These are phyloP conservation scores for Cephus pygmeus DNA, from an alignment of 2,888 invertebrate species.

Conservation along the genomic window DNA sequence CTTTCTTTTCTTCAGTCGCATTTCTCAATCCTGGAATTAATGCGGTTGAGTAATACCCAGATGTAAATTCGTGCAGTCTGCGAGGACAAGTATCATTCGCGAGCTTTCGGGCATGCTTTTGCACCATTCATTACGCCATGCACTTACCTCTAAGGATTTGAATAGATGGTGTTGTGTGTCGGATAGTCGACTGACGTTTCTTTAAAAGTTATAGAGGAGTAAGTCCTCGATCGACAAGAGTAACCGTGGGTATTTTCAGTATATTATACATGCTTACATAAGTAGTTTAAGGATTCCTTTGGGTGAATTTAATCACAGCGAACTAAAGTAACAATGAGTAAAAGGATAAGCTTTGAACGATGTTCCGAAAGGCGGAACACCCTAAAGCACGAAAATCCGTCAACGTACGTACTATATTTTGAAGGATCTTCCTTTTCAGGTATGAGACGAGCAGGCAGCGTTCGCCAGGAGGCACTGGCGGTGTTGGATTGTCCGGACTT, in stretches of 20 bases:
- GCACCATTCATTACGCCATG: not conserved
- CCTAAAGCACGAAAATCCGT: not conserved
- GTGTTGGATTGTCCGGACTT: slow-evolving; percentile 59
- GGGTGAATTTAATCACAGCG: no score
- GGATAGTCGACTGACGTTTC: not conserved
- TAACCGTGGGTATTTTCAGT: not conserved
- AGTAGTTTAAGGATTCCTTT: no score
- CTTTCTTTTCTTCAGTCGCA: not conserved
- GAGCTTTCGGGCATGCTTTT: not conserved
- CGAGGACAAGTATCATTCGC: not conserved
- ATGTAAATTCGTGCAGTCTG: not conserved
- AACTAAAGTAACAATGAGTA: no score
- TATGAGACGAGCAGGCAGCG: slow-evolving; percentile 65
- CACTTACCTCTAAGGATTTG: not conserved
- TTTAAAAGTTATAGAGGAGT: not conserved
- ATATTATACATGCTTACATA: no score
- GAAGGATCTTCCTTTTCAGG: slow-evolving; percentile 45
- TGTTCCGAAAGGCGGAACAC: no score
- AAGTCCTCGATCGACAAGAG: not conserved
- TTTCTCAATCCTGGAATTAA: not conserved
- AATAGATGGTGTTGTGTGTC: not conserved
- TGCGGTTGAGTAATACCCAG: not conserved
- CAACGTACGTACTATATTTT: not conserved
- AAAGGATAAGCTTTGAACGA: no score
- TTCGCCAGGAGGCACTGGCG: slow-evolving; percentile 59